A percentile compares a stretch with the other conserved stretches of the same genome.
These are phyloP conservation scores for Glaucopsyche alexis DNA, from an alignment of 2,888 invertebrate species.

Conservation along the genomic window DNA sequence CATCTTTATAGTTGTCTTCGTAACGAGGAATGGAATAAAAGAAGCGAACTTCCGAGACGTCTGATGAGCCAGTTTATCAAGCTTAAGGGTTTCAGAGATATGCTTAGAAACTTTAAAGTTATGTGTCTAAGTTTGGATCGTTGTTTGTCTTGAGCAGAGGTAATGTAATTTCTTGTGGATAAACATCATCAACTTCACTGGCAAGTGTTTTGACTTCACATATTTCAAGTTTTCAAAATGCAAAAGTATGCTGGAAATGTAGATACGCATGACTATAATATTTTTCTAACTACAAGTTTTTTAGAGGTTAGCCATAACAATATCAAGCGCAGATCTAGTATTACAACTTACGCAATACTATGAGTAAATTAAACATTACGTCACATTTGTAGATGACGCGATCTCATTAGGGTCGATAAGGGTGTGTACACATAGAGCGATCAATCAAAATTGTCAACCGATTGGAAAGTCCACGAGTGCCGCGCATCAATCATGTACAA, in stretches of 20 bases:
- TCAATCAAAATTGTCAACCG: conserved; percentile 78
- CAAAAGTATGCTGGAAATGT: neutral
- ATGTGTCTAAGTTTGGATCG: conserved; percentile 39
- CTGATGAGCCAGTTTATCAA: conserved; percentile 36
- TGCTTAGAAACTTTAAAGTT: conserved; percentile 36
- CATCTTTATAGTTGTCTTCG: conserved; percentile 38
- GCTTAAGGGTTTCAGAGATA: conserved; percentile 36
- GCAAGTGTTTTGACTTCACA: neutral
- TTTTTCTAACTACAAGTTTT: neutral
- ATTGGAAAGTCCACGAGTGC: conserved; percentile 67
- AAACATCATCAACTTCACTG: neutral
- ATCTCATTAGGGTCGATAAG: conserved; percentile 55
- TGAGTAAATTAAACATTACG: neutral
- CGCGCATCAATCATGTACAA: conserved; percentile 66
- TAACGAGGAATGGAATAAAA: conserved; percentile 35
- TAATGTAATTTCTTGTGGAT: conserved; percentile 13
- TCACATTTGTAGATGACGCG: conserved; percentile 37
- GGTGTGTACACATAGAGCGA: conserved; percentile 54
- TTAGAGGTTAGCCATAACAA: too few relatives aligned
- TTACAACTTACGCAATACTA: neutral
- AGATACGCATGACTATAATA: neutral
- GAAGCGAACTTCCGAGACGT: conserved; percentile 22
- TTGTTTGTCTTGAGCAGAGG: conserved; percentile 38
- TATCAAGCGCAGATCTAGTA: too few relatives aligned
- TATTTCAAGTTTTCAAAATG: neutral